Conservation (phyloP, 2,113 vertebrate genomes). For the Bombycilla garrulus region DNA sequence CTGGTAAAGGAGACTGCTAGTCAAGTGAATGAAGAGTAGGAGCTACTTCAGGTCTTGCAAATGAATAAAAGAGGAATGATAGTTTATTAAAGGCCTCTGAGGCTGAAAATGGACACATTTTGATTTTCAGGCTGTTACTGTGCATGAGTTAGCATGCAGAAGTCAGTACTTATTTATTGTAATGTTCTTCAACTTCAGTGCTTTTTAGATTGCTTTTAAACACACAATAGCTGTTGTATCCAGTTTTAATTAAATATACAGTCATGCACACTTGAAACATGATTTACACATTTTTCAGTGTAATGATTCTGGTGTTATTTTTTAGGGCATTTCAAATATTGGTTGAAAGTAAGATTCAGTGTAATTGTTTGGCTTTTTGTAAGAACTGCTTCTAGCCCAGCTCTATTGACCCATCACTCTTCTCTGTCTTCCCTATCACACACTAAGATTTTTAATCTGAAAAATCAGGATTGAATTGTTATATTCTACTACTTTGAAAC, state of each 20-base stretch:
- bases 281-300: background rate
- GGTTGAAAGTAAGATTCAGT: background rate
- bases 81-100: background rate
- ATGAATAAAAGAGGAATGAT: background rate
- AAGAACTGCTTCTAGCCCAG: background rate
- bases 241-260: conserved; percentile 22
- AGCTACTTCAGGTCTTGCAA: background rate
- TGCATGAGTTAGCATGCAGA: background rate
- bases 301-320: background rate
- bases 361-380: background rate
- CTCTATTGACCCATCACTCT: background rate
- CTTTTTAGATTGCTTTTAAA: background rate
- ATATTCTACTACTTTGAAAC: background rate
- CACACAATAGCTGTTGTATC: background rate
- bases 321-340: background rate
- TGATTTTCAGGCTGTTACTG: background rate
- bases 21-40: background rate
- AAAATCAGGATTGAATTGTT: background rate
- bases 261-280: background rate
- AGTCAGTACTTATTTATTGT: background rate
- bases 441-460: background rate
- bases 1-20: fast-evolving
- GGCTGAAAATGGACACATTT: background rate
- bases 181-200: background rate
- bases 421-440: background rate